Evolutionary conservation across 1,140 invertebrate genomes (phyloP).

Genomic region (Drosophila lacteicornis): DNA sequence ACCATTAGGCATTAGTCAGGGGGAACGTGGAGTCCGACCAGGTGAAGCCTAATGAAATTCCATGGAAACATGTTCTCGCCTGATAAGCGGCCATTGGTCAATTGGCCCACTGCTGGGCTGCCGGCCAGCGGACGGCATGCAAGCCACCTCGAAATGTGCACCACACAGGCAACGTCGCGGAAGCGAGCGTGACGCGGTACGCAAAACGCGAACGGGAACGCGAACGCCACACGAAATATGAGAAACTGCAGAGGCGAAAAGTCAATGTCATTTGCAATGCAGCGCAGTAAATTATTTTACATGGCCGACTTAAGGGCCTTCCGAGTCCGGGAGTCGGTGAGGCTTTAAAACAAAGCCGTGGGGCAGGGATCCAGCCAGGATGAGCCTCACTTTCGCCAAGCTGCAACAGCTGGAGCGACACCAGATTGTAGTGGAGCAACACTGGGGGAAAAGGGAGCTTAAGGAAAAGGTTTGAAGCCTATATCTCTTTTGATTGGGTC

Average conservation of each 20-base stretch:
- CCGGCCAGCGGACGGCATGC: conserved; percentile 48
- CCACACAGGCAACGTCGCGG: conserved; percentile 71
- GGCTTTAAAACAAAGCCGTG: conserved; percentile 23
- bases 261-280: conserved; percentile 72
- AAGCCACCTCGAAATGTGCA: conserved; percentile 71
- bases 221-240: conserved; percentile 45
- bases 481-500: no score
- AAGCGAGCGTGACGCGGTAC: conserved; percentile 70
- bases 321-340: not conserved
- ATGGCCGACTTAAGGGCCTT: conserved; percentile 38
- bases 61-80: conserved; percentile 83
- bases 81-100: conserved; percentile 84
- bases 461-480: no score
- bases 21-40: not conserved
- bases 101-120: conserved; percentile 33
- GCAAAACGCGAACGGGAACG: conserved; percentile 29
- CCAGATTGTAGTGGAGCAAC: conserved; percentile 16
- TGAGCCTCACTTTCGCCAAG: conserved; percentile 16
- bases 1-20: conserved; percentile 47
- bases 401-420: not conserved
- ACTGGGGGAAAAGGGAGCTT: not conserved
- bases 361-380: not conserved
- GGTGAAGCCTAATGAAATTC: conserved; percentile 81
- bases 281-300: conserved; percentile 69
- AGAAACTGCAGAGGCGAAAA: conserved; percentile 64